Evolutionary conservation across 2,888 invertebrate genomes (phyloP).

Genomic region (Ochropleura leucogaster): DNA sequence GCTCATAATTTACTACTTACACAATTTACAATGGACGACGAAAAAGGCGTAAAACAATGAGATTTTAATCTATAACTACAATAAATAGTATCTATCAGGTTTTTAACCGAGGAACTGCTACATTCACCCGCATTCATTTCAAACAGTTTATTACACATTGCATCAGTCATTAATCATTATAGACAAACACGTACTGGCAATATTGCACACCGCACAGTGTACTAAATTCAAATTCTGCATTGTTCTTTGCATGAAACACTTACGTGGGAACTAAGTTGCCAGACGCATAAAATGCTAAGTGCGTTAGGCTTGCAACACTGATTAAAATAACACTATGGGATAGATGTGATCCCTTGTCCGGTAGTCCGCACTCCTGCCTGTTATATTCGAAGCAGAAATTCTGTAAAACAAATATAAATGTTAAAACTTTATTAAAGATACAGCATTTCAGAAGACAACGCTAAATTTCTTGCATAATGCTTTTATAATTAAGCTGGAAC

Average conservation of each 20-base stretch:
- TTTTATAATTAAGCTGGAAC: slow-evolving; percentile 27
- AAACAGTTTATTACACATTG: slow-evolving; percentile 63
- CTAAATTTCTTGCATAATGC: slow-evolving; percentile 26
- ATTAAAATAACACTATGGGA: slow-evolving; percentile 71
- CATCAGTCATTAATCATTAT: slow-evolving; percentile 53
- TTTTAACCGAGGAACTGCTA: slow-evolving; percentile 69
- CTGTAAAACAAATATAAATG: slow-evolving; percentile 75
- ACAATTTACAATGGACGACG: slow-evolving; percentile 66
- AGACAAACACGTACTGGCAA: slow-evolving; percentile 56
- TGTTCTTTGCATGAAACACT: slow-evolving; percentile 48
- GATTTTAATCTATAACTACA: slow-evolving; percentile 62
- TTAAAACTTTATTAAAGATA: slow-evolving; percentile 32
- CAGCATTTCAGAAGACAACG: slow-evolving; percentile 5
- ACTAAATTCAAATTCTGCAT: slow-evolving; percentile 54
- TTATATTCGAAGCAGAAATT: slow-evolving; percentile 87
- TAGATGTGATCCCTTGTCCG: slow-evolving; percentile 68
- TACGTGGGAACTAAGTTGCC: slow-evolving; percentile 65
- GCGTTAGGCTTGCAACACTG: slow-evolving; percentile 71
- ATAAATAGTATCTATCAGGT: slow-evolving; percentile 68
- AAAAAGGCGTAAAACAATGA: slow-evolving; percentile 64
- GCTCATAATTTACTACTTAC: slow-evolving; percentile 59
- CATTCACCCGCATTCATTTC: slow-evolving; percentile 64
- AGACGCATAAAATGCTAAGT: slow-evolving; percentile 64
- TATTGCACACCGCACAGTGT: slow-evolving; percentile 55
- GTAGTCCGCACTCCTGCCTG: slow-evolving; percentile 81